Evolutionary conservation across 2,888 invertebrate genomes (phyloP), one percentile per base, ranked within the genome.

Genomic region (Atethmia centrago): DNA sequence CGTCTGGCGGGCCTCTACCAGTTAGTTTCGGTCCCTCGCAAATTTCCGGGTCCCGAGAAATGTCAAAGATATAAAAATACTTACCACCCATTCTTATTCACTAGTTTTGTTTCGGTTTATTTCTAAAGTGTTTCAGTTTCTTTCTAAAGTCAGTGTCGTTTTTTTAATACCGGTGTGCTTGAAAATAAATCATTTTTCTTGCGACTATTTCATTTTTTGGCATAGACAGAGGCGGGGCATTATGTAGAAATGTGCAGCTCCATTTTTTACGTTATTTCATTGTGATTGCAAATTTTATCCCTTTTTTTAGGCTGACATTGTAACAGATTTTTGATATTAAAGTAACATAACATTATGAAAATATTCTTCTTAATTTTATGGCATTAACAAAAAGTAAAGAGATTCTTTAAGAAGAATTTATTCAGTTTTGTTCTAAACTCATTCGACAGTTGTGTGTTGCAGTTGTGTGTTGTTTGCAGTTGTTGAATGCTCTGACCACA

Each of bases 271-370:
- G 25, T 45, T 36, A 55, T 36, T 36, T 12, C 71, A 72, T 47
- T 40, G 25, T 72, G 25, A 16, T 36, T 21, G 21, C 19, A 8
- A 25, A 25, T 10, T 31, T 10, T 45, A 12, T 31, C 28, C 0
- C 16, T 36, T 45, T 12, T 25, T 51, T 53, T 47, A n/a, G n/a
- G 14, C 25, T 36, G 47, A n/a, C n/a, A 4, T 51, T 51, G 21
- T 65, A 65, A 51, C 75, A 49, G 45, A 58, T 49, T 51, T 51
- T 51, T 42, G 31, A 16, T 21, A 16, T 75, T 10, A 16, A n/a
- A 7, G 74, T 47, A 58, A 75, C 16, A 1, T 55, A 42, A 16
- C n/a, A 31, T 36, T 21, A 42, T 8, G 3, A 25, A 59, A 16
- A 21, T 7, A 31, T 51, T 74, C n/a, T 73, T 72, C 25, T 10